Conservation (phyloP, 2,888 invertebrate genomes). For the Noctua comes region DNA sequence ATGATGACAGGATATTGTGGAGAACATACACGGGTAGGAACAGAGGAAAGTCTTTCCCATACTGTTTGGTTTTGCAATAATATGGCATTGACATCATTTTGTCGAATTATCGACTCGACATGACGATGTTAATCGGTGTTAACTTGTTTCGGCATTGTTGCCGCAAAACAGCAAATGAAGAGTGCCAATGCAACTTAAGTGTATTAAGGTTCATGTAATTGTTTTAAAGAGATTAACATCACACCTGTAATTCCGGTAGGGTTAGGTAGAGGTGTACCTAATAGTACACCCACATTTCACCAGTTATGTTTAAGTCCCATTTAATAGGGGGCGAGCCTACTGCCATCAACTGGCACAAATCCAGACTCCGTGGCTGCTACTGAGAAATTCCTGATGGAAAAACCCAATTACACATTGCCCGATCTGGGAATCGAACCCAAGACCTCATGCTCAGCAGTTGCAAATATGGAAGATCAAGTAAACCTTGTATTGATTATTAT, state of each 20-base stretch:
- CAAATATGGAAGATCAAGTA: neutral
- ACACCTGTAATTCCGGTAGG: too few species aligned
- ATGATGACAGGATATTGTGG: neutral
- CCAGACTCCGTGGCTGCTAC: too few species aligned
- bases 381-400: too few species aligned
- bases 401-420: too few species aligned
- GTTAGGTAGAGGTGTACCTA: too few species aligned
- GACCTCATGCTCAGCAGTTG: too few species aligned
- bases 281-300: too few species aligned
- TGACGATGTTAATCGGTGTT: constrained; percentile 34
- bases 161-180: neutral
- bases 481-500: neutral
- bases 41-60: neutral
- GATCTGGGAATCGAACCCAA: too few species aligned
- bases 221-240: neutral
- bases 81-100: constrained; percentile 27
- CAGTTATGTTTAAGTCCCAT: too few species aligned
- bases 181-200: neutral
- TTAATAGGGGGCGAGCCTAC: too few species aligned
- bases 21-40: neutral
- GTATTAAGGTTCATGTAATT: neutral
- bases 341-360: too few species aligned
- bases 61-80: constrained; percentile 15
- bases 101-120: constrained; percentile 33
- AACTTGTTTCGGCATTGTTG: constrained; percentile 34